Evolutionary conservation across 2,888 invertebrate genomes (phyloP).

Genomic region (Melieria omissa): DNA sequence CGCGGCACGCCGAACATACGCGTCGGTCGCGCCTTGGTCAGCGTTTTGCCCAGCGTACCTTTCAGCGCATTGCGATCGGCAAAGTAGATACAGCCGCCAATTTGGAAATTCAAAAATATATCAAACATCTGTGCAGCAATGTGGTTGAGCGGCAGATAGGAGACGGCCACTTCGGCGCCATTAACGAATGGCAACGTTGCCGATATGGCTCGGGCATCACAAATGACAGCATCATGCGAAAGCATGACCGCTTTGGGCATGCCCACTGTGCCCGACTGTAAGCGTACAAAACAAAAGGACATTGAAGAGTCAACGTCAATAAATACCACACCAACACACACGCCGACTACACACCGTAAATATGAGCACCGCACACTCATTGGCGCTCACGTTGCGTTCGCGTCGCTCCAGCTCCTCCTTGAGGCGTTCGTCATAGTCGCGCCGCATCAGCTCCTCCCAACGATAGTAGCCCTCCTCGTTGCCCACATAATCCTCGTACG

Average conservation of each 20-base stretch:
- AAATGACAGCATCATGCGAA: constrained; percentile 86
- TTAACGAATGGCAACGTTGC: constrained; percentile 68
- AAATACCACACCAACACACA: not conserved
- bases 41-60: constrained; percentile 79
- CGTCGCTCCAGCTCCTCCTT: constrained; percentile 73
- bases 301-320: not conserved
- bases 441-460: constrained; percentile 51
- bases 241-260: constrained; percentile 93
- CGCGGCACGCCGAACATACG: constrained; percentile 87
- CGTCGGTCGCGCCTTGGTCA: constrained; percentile 82
- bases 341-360: constrained; percentile 71
- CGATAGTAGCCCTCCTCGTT: constrained; percentile 59
- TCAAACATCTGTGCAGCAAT: constrained; percentile 86
- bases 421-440: constrained; percentile 68
- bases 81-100: constrained; percentile 74
- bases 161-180: constrained; percentile 74
- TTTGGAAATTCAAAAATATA: constrained; percentile 69
- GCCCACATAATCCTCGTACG: constrained; percentile 58
- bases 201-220: constrained; percentile 71
- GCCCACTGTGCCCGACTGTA: constrained; percentile 86
- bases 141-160: constrained; percentile 89
- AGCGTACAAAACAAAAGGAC: constrained; percentile 37
- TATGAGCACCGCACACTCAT: constrained; percentile 86
- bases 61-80: constrained; percentile 90
- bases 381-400: constrained; percentile 75